Conservation (phyloP, 2,113 vertebrate genomes). For the Ageneiosus marmoratus region DNA sequence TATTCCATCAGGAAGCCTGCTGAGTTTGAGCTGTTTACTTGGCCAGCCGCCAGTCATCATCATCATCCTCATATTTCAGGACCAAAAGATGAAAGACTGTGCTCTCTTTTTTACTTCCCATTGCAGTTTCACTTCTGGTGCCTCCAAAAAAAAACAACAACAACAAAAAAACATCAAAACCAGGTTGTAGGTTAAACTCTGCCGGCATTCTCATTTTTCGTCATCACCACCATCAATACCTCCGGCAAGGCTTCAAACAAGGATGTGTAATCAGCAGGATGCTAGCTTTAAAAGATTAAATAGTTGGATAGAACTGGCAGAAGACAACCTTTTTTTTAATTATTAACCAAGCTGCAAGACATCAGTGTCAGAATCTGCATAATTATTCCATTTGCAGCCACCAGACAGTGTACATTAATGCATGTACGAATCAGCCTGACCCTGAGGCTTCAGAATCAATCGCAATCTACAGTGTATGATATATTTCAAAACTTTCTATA, state of each 20-base stretch:
- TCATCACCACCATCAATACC: not conserved
- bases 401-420: conserved; percentile 40
- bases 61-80: conserved; percentile 13
- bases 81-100: conserved; percentile 14
- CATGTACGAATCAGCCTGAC: conserved; percentile 46
- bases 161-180: conserved; percentile 19
- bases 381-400: conserved; percentile 13
- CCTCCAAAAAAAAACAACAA: not conserved
- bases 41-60: conserved; percentile 21
- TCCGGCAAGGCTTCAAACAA: conserved; percentile 6
- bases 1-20: not conserved
- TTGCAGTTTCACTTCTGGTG: conserved; percentile 17
- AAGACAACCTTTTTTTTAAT: conserved; percentile 29
- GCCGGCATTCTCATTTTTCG: conserved; percentile 6
- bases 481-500: too few relatives aligned
- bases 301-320: conserved; percentile 2
- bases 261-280: conserved; percentile 2
- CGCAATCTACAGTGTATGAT: conserved; percentile 27
- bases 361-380: conserved; percentile 33
- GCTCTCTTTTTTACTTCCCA: not conserved
- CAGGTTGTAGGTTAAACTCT: conserved; percentile 32
- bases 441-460: conserved; percentile 44
- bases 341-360: conserved; percentile 27
- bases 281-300: not conserved
- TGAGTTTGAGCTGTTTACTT: conserved; percentile 30